A percentile compares a stretch with the other conserved stretches of the same genome.
phyloP scores from a whole-genome alignment of 2,888 invertebrate genomes.

The Stenotaenia linearis region DNA sequence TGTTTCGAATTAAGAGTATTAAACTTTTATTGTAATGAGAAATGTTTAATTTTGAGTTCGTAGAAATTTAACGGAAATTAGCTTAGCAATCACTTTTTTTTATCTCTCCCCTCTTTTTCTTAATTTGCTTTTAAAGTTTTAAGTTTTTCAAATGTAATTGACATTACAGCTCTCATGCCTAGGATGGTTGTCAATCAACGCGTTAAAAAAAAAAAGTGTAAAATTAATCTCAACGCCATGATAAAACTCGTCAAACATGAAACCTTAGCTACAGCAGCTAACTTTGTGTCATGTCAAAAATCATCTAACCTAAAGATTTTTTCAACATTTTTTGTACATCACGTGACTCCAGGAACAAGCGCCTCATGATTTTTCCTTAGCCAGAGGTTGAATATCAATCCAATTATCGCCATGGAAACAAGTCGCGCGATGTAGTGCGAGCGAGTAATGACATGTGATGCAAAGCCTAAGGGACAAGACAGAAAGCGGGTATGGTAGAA shows the following conservation, averaged over 20 bases:
- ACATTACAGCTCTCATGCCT: too few relatives aligned
- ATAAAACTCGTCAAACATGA: background rate
- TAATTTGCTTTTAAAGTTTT: too few relatives aligned
- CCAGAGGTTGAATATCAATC: conserved; percentile 16
- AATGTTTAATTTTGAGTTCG: too few relatives aligned
- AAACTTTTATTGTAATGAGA: too few relatives aligned
- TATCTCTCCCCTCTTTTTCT: too few relatives aligned
- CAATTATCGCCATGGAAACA: conserved; percentile 21
- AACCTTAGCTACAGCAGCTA: background rate
- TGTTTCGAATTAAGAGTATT: too few relatives aligned
- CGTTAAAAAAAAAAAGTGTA: background rate
- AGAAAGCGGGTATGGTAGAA: background rate
- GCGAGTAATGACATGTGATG: conserved; percentile 23
- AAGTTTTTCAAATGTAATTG: too few relatives aligned
- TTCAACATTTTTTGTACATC: background rate
- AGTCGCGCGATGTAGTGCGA: background rate
- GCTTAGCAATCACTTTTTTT: too few relatives aligned
- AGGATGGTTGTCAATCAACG: background rate
- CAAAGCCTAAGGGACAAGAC: conserved; percentile 1
- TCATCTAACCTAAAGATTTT: background rate
- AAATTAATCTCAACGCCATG: background rate
- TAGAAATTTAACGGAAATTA: too few relatives aligned
- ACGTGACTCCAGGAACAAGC: background rate
- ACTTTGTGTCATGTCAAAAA: background rate
- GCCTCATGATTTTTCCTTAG: conserved; percentile 6